Percentiles rank a stretch among this genome's conserved stretches.
phyloP scores from a whole-genome alignment of 2,888 invertebrate genomes.

The Falcaria lacertinaria region DNA sequence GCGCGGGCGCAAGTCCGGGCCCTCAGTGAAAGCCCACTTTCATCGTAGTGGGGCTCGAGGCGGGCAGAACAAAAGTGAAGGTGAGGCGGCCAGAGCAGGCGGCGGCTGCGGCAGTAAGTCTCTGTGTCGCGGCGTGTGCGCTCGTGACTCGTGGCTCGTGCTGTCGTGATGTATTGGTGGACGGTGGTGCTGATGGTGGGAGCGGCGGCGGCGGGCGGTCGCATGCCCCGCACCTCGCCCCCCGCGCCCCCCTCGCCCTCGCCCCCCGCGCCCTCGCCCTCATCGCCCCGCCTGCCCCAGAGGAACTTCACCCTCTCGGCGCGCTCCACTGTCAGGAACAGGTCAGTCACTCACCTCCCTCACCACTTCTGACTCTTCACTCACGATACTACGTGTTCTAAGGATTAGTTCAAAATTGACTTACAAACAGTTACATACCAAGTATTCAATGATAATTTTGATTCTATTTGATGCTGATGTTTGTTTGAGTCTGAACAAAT shows the following conservation, averaged over 20 bases:
- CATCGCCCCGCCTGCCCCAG: slow-evolving; percentile 71
- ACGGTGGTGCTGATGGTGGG: slow-evolving; percentile 55
- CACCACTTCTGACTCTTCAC: too few species aligned
- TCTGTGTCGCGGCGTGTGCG: slow-evolving; percentile 50
- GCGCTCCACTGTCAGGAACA: slow-evolving; percentile 68
- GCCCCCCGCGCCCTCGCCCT: slow-evolving; percentile 79
- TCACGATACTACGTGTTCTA: too few species aligned
- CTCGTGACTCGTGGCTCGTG: slow-evolving; percentile 38
- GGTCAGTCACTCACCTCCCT: slow-evolving; percentile 46
- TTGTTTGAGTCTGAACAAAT: slow-evolving; percentile 19
- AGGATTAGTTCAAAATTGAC: too few species aligned
- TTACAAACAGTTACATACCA: too few species aligned
- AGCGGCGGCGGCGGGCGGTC: slow-evolving; percentile 63
- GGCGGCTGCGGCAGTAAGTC: slow-evolving; percentile 53
- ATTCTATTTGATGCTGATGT: neutral
- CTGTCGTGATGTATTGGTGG: slow-evolving; percentile 63
- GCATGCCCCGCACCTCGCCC: slow-evolving; percentile 65
- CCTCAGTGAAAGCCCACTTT: slow-evolving; percentile 73
- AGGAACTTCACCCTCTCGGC: slow-evolving; percentile 70
- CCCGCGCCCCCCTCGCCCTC: slow-evolving; percentile 66
- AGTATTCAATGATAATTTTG: neutral
- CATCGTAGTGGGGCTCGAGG: slow-evolving; percentile 64
- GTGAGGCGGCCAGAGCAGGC: slow-evolving; percentile 53
- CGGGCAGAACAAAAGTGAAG: slow-evolving; percentile 68
- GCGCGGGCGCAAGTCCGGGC: slow-evolving; percentile 22